Base-by-base conservation (phyloP, 2,888 invertebrate genomes). In the Pristionchus exspectatus region DNA sequence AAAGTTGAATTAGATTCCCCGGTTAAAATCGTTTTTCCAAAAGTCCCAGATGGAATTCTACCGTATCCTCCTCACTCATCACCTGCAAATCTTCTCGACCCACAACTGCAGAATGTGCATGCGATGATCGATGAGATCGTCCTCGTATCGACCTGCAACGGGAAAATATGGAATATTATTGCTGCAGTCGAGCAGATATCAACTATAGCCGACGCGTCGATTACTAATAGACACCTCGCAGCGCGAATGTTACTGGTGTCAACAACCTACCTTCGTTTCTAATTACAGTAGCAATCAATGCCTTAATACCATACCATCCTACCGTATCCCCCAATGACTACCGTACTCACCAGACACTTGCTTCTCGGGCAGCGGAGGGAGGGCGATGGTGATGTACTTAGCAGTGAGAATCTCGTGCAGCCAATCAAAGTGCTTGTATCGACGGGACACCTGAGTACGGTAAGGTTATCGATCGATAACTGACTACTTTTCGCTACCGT, bases 371-470 rank as follows among this genome's bases (percentile, higher is more conserved):
- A 99, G 95, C 2, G 99, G 98, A 90, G 99, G 99, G 94, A 99
- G 97, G 4, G 98, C 98, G 94, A 99, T 97, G 89, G 98, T 96
- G 92, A 97, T 97, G 95, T 98, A 99, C 96, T 99, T 99, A 93
- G 97, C 98, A 94, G 97, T 97, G 91, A 99, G 96, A 93, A 98
- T 96, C 95, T 98, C 98, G 96, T 98, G 98, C 89, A 99, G 96
- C 99, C 99, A 99, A 96, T 99, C 99, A 96, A 99, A 99, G 95
- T 99, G 99, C 96, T 99, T 99, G 96, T 98, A 99, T 93, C 99
- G 96, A 92, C 99, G 96, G 91, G 96, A 96, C 38, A 96, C 98
- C 96, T 98, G 97, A 97, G 95, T 97, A 85, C 72, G 85, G 56
- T 63, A 84, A 27, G 63, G 18, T 10, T 54, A 30, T 74, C 44